Base-by-base conservation (phyloP, 2,888 invertebrate genomes). In the Anthrax anthrax region DNA sequence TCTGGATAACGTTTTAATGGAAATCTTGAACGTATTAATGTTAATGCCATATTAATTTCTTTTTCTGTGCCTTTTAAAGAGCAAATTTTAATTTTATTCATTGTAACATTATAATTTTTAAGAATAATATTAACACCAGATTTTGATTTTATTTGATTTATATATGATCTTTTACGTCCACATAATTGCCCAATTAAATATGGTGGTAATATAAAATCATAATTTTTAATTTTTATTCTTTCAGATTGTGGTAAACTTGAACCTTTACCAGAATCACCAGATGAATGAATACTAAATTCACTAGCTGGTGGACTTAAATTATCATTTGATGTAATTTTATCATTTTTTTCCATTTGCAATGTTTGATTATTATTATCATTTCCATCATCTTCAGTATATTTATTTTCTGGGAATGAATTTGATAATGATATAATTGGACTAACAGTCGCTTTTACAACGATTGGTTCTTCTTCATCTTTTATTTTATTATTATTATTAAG, bases 111-210 rank as follows among this genome's bases (percentile, higher is more conserved):
- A 23, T 4, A 8, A 60, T 80, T 62, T 53, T 62, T 60, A n/a
- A 95, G 77, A 54, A 78, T 70, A 43, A 94, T 80, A 59, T 76
- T 80, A 18, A 90, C 86, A 54, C 82, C 79, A 2, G 89, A 83
- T 62, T 81, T 80, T 29, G 76, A 71, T 64, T 86, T 85, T 54
- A 89, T 83, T 58, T 77, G 77, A 53, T 82, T 81, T n/a, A 95
- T 81, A 68, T 83, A 84, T 37, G 75, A 71, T 39, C 91, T 91
- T 56, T 80, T 78, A 57, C 79, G 80, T 37, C 95, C 95, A 64
- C 94, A 92, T 55, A 95, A 72, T 48, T 83, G 78, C 17, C 94
- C 94, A 49, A 91, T 88, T 52, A 90, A 70, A 47, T 72, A 70
- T 60, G 81, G 80, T 38, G 82, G 81, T 60, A 87, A 76, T 54